Conservation (phyloP, 2,888 invertebrate genomes). For the Lomographa bimaculata region DNA sequence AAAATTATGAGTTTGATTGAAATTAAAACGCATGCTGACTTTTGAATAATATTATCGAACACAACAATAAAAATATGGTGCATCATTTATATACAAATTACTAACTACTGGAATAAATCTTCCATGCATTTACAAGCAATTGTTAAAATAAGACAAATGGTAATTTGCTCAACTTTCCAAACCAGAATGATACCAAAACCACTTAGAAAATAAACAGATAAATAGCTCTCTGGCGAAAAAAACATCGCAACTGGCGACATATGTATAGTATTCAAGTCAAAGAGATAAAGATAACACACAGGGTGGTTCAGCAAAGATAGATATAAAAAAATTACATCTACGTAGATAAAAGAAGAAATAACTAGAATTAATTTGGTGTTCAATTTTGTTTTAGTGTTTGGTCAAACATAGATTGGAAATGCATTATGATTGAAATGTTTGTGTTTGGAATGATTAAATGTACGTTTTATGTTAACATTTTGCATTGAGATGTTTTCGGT, state of each 20-base stretch:
- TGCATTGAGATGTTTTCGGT: too few relatives aligned
- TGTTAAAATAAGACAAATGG: not conserved
- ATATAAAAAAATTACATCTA: slow-evolving; percentile 23
- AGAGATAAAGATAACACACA: slow-evolving; percentile 46
- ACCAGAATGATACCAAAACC: too few relatives aligned
- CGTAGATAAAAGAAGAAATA: slow-evolving; percentile 1
- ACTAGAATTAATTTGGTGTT: slow-evolving; percentile 9
- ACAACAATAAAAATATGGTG: not conserved
- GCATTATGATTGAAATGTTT: too few relatives aligned
- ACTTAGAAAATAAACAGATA: too few relatives aligned
- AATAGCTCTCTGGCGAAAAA: slow-evolving; percentile 14
- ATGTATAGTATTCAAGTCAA: slow-evolving; percentile 14
- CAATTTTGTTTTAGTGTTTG: too few relatives aligned
- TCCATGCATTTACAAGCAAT: slow-evolving; percentile 15
- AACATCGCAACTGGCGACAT: slow-evolving; percentile 38
- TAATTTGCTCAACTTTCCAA: slow-evolving; percentile 1
- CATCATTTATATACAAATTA: not conserved
- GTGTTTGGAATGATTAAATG: slow-evolving; percentile 1
- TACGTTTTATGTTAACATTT: too few relatives aligned
- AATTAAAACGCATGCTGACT: too few relatives aligned
- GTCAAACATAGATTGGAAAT: too few relatives aligned
- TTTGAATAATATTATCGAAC: too few relatives aligned
- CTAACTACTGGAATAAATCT: slow-evolving; percentile 3
- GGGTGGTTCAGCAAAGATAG: slow-evolving; percentile 59
- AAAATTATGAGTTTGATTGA: too few relatives aligned